These are phyloP conservation scores for Busseola fusca DNA, from an alignment of 2,888 invertebrate genomes.

Conservation along the genomic window DNA sequence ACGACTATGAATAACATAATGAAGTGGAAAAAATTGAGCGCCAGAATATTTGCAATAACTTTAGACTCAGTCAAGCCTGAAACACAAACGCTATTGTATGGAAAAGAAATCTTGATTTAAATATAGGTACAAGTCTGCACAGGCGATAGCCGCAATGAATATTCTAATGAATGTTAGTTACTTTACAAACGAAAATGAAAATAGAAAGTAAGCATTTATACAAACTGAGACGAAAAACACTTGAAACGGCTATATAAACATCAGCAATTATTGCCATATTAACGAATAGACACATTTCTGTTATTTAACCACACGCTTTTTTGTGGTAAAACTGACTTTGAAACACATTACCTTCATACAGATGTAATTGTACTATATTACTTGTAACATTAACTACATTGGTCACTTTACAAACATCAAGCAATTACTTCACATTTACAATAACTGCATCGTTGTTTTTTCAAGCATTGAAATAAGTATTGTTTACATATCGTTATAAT, in stretches of 20 bases:
- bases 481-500: background rate
- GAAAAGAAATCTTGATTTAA: slow-evolving; percentile 25
- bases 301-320: slow-evolving; percentile 30
- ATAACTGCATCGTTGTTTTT: slow-evolving; percentile 5
- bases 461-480: background rate
- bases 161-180: slow-evolving; percentile 8
- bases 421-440: slow-evolving; percentile 2
- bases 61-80: background rate
- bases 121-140: background rate
- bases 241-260: slow-evolving; percentile 24
- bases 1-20: background rate
- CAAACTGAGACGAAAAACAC: slow-evolving; percentile 27
- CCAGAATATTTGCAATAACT: background rate
- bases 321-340: slow-evolving; percentile 34
- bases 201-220: slow-evolving; percentile 40
- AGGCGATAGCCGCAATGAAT: background rate
- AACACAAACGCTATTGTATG: slow-evolving; percentile 15
- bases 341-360: slow-evolving; percentile 21
- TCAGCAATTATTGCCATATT: slow-evolving; percentile 38
- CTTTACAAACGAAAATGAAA: slow-evolving; percentile 33
- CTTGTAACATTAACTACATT: background rate
- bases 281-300: slow-evolving; percentile 31
- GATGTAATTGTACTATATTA: slow-evolving; percentile 22
- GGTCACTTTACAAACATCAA: slow-evolving; percentile 1
- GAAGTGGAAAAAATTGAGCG: background rate